These are phyloP conservation scores for Eilema caniola DNA, from an alignment of 2,888 invertebrate species.

Conservation along the genomic window DNA sequence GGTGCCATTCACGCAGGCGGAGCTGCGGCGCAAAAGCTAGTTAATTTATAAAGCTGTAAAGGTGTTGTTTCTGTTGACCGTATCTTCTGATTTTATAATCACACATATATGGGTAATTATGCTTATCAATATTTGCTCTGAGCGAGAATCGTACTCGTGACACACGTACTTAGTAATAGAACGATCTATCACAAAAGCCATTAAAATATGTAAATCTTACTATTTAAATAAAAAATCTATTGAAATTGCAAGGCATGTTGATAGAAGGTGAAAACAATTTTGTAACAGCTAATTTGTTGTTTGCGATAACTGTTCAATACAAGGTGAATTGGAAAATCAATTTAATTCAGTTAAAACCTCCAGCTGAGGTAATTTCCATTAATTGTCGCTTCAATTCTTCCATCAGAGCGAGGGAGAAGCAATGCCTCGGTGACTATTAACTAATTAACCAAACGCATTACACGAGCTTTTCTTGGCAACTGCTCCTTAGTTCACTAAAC, in stretches of 20 bases:
- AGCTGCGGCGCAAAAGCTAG: no score
- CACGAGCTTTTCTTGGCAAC: slow-evolving; percentile 38
- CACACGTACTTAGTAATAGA: background rate
- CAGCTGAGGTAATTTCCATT: slow-evolving; percentile 78
- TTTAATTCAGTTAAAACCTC: slow-evolving; percentile 69
- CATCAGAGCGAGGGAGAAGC: slow-evolving; percentile 54
- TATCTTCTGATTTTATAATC: no score
- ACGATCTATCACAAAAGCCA: background rate
- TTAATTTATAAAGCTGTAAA: no score
- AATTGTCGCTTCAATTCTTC: slow-evolving; percentile 70
- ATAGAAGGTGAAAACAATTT: slow-evolving; percentile 5
- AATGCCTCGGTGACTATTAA: slow-evolving; percentile 60
- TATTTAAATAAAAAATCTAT: background rate
- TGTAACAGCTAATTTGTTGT: slow-evolving; percentile 36
- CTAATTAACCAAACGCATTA: slow-evolving; percentile 65
- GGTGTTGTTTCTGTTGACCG: no score
- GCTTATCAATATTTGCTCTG: no score
- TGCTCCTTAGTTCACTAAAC: slow-evolving; percentile 24
- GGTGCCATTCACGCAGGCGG: no score
- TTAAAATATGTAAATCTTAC: background rate
- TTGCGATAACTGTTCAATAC: slow-evolving; percentile 45
- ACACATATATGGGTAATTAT: no score
- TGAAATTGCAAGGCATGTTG: background rate
- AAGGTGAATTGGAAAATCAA: slow-evolving; percentile 69
- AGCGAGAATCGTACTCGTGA: no score